Evolutionary conservation across 2,888 invertebrate genomes (phyloP), one percentile per base, ranked within the genome.

Genomic region (Frankliniella fusca): DNA sequence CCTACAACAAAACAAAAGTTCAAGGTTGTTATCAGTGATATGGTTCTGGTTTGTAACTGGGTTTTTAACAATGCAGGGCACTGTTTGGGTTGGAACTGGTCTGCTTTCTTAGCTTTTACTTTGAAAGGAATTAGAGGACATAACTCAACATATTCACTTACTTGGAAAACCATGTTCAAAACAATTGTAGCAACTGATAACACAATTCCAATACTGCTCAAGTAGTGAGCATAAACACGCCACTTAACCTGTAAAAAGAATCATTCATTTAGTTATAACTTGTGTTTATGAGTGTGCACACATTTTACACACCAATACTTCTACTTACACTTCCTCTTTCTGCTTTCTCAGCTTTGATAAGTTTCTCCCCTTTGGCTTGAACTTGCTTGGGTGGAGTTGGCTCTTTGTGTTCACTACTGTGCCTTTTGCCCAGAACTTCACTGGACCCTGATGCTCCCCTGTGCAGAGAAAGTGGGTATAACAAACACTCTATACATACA

Each of bases 321-420:
- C 2, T 38, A 89, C 92, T 91, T 89, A 94, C 96, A 86, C 94
- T 95, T 86, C 98, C 98, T 0, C 95, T 97, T 90, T 97, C 96
- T 0, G 97, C 90, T 87, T 94, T 96, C 87, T 98, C 98, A 0
- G 91, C 92, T 88, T 97, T 96, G 84, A 98, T 97, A 11, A 98
- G 90, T 89, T 95, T 96, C 86, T 94, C 94, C 48, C 90, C 90
- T 79, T 87, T 84, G 81, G 80, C 15, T n/a, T 61, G 18, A 79
- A 81, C 70, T 20, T 76, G 70, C 27, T 87, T 87, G 5, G 85
- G 84, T 81, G 84, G 84, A 80, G 84, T 20, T 27, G 83, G 50
- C 49, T 87, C 87, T 48, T 86, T 86, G 0, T 87, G 87, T 80
- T 87, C 86, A 48, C 85, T 81, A 50, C 87, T 88, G 54, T 86